phyloP scores from a whole-genome alignment of 2,113 vertebrate genomes.

The Bungarus multicinctus region DNA sequence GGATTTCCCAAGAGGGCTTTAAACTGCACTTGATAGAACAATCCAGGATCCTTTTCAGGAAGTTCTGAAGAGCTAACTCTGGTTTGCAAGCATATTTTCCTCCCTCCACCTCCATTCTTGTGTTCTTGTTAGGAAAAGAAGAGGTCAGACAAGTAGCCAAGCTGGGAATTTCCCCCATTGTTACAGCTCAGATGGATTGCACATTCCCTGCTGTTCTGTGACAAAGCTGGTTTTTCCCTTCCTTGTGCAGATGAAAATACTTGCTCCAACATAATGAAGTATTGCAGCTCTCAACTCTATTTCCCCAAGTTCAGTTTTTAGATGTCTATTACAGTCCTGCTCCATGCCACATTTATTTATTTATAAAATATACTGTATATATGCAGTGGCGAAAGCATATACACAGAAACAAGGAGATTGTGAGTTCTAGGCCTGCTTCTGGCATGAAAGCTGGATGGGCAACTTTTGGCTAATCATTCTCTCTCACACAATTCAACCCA shows the following conservation, averaged over 20 bases:
- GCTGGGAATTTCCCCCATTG: conserved; percentile 46
- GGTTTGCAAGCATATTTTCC: neutral
- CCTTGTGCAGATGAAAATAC: neutral
- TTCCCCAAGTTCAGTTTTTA: neutral
- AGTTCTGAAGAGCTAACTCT: neutral
- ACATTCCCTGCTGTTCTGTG: neutral
- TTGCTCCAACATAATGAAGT: neutral
- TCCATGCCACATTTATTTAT: neutral
- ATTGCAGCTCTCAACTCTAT: neutral
- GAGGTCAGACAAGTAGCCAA: conserved; percentile 23
- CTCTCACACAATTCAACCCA: neutral
- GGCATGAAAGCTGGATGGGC: neutral
- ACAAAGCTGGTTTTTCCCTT: neutral
- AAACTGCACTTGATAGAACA: neutral
- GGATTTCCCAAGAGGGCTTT: neutral
- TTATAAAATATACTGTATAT: neutral
- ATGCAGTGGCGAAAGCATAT: neutral
- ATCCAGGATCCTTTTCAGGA: neutral
- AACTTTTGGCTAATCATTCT: neutral
- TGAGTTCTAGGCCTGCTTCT: neutral
- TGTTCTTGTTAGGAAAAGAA: conserved; percentile 25
- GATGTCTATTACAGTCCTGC: neutral
- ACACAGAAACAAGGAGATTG: neutral
- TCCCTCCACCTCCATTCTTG: too few species aligned
- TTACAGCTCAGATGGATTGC: neutral